Base-by-base conservation (phyloP, 2,797 vertebrate genomes). In the Lutjanus argentimaculatus region DNA sequence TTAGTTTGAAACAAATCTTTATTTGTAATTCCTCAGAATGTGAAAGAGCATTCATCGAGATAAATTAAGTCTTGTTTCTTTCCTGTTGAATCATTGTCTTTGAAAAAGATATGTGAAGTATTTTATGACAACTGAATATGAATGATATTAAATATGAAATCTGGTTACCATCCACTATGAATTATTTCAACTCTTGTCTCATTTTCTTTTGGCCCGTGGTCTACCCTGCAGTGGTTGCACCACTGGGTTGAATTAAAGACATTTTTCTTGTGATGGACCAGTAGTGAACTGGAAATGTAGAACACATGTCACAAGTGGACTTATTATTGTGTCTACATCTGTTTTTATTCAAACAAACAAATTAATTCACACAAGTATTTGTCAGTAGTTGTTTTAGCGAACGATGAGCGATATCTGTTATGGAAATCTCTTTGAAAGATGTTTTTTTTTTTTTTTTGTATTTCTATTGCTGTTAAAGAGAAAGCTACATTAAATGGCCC, bases 141-240 rank as follows among this genome's bases (percentile, higher is more conserved):
- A 88, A 86, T 85, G 72, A 88, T 84, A 94, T 92, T 93, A 93
- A 94, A 94, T 91, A 89, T 91, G 51, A 89, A 86, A 74, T 87
- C 83, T 93, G 87, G 82, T 92, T 90, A 90, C 85, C 92, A 88
- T 93, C 84, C 85, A 83, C 70, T 46, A 72, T 84, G 51, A 25
- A 76, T 79, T 81, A 62, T 84, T 83, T 85, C 49, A 81, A 43
- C 2, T 82, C 16, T 53, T 72, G 72, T 49, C 48, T 74, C 13
- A 19, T 65, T 73, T 75, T 62, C 5, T 79, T 56, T 64, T 64
- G 9, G 6, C 45, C 7, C 12, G 6, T 46, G 3, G 3, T 56
- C n/a, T 51, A 7, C 25, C 21, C 15, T 42, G 48, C 45, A 57
- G 19, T 17, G 14, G 9, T 53, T 53, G 63, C 30, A 36, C 30